A percentile compares a stretch with the other conserved stretches of the same genome.
Conservation (phyloP, 2,797 vertebrate species). For the Phrynocephalus guinanensis region DNA sequence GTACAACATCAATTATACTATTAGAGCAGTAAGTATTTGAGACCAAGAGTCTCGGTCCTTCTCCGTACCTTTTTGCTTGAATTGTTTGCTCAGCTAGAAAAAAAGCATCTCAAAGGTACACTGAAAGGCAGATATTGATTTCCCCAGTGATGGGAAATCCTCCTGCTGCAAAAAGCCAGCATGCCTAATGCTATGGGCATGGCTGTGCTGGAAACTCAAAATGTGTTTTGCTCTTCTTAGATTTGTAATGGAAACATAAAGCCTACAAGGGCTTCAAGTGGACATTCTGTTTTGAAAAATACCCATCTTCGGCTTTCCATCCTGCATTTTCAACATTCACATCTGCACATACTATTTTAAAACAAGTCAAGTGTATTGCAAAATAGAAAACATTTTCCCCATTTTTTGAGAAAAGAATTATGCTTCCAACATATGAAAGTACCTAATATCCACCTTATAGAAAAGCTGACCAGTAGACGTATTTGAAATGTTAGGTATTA, state of each 20-base stretch:
- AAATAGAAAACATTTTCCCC: background rate
- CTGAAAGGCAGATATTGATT: background rate
- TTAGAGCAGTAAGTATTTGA: constrained; percentile 41
- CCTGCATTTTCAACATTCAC: background rate
- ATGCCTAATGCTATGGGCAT: background rate
- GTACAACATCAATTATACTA: constrained; percentile 57
- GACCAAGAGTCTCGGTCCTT: background rate
- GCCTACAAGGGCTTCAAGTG: background rate
- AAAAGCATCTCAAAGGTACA: background rate
- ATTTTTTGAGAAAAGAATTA: background rate
- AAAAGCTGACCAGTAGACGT: background rate
- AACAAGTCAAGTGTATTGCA: background rate
- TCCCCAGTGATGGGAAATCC: background rate
- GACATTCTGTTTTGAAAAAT: background rate
- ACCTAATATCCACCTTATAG: background rate
- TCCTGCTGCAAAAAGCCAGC: constrained; percentile 3
- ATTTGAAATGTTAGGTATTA: background rate
- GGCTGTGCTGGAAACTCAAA: constrained; percentile 1
- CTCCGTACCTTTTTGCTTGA: background rate
- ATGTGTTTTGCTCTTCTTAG: constrained; percentile 8
- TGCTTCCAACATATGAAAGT: background rate
- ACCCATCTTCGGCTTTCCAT: background rate
- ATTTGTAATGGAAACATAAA: constrained; percentile 4
- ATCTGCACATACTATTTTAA: background rate
- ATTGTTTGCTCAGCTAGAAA: background rate